These are phyloP conservation scores for Leucophenga maculata DNA, from an alignment of 2,888 invertebrate genomes.

Conservation along the genomic window DNA sequence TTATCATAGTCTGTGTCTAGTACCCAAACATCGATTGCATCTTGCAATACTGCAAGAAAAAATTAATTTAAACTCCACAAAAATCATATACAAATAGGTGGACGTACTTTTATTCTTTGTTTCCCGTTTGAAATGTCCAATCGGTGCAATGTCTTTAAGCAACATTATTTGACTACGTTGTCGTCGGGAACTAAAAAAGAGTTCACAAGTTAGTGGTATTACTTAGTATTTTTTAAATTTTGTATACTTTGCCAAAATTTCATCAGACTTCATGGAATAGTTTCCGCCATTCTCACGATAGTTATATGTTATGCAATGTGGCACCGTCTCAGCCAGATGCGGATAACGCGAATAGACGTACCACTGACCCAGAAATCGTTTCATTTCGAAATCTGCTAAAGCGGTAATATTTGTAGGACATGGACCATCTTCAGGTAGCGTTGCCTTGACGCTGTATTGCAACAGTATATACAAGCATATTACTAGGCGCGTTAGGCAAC, in stretches of 20 bases:
- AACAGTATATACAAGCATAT: too few species aligned
- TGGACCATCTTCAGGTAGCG: background rate
- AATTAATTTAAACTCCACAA: too few species aligned
- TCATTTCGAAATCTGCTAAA: conserved; percentile 34
- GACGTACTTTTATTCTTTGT: background rate
- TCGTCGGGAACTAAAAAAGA: too few species aligned
- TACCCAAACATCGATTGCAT: too few species aligned
- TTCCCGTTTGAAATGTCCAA: background rate
- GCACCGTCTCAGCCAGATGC: accelerated
- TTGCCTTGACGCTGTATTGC: background rate
- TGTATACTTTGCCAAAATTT: too few species aligned
- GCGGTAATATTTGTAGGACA: conserved; percentile 39
- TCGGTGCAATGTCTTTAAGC: background rate
- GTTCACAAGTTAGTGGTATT: too few species aligned
- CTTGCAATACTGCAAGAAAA: too few species aligned
- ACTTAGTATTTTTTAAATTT: too few species aligned
- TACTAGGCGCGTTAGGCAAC: too few species aligned
- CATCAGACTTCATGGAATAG: background rate
- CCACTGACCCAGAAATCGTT: conserved; percentile 37
- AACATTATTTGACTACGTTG: too few species aligned
- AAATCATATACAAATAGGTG: too few species aligned
- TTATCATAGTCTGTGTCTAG: background rate
- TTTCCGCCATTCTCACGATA: background rate
- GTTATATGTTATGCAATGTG: conserved; percentile 22
- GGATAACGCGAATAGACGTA: conserved; percentile 31